Evolutionary conservation across 2,888 invertebrate genomes (phyloP).

Genomic region (Melipona bicolor): DNA sequence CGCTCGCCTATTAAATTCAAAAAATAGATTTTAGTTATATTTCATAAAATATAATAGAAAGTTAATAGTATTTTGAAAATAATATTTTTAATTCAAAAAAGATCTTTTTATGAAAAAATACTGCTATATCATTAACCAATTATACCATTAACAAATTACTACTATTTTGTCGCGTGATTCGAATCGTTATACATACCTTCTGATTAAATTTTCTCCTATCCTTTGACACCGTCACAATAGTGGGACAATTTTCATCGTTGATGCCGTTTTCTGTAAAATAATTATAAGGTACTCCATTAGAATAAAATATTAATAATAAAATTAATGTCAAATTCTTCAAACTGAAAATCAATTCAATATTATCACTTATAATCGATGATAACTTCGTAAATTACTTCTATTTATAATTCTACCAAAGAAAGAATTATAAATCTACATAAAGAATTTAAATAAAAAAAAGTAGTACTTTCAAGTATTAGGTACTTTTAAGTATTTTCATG

Average conservation of each 20-base stretch:
- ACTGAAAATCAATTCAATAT: slow-evolving; percentile 52
- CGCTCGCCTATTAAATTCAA: slow-evolving; percentile 88
- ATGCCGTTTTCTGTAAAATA: slow-evolving; percentile 80
- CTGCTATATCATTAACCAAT: not conserved
- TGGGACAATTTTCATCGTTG: slow-evolving; percentile 78
- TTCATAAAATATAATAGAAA: slow-evolving; percentile 2
- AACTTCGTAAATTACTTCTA: slow-evolving; percentile 67
- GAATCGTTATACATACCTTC: slow-evolving; percentile 81
- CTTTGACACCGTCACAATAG: slow-evolving; percentile 84
- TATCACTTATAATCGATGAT: slow-evolving; percentile 67
- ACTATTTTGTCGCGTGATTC: not conserved
- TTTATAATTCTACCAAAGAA: slow-evolving; percentile 29
- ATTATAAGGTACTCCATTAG: not conserved
- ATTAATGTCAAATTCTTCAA: not conserved
- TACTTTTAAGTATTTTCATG: too few species aligned
- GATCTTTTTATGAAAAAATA: not conserved
- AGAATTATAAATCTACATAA: too few species aligned
- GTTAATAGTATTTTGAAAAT: not conserved
- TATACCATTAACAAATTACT: not conserved
- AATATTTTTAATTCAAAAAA: not conserved
- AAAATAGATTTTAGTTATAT: slow-evolving; percentile 36
- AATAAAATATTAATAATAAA: not conserved
- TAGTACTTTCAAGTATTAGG: not conserved
- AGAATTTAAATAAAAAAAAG: not conserved
- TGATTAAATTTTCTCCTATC: slow-evolving; percentile 85